Percentiles rank a stretch among this genome's conserved stretches.
Conservation (phyloP, 1,140 invertebrate genomes). For the Gonatopus flavifemur region DNA sequence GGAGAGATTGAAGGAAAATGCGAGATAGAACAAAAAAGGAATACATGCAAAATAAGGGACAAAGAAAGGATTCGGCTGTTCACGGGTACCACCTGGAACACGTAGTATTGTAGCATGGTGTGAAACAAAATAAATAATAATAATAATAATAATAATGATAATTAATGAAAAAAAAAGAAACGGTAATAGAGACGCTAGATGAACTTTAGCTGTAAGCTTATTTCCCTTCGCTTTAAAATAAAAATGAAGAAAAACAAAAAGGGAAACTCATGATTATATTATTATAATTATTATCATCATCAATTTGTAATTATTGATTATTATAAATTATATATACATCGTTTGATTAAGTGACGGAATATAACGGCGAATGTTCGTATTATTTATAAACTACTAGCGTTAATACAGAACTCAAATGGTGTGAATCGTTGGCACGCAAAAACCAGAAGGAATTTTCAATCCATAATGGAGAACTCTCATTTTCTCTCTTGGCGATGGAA, state of each 20-base stretch:
- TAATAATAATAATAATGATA: too few relatives aligned
- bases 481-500: slow-evolving; percentile 4
- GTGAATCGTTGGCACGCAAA: slow-evolving; percentile 43
- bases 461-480: not conserved
- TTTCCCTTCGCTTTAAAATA: slow-evolving; percentile 36
- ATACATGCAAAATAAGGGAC: too few relatives aligned
- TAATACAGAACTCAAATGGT: slow-evolving; percentile 58
- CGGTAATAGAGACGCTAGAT: slow-evolving; percentile 55
- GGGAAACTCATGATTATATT: too few relatives aligned
- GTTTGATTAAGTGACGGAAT: too few relatives aligned
- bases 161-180: too few relatives aligned
- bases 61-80: slow-evolving; percentile 26
- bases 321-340: slow-evolving; percentile 55
- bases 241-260: slow-evolving; percentile 20
- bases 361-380: slow-evolving; percentile 58
- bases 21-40: too few relatives aligned
- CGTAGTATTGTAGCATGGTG: slow-evolving; percentile 45
- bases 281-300: too few relatives aligned
- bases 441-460: too few relatives aligned
- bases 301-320: too few relatives aligned
- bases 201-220: slow-evolving; percentile 46
- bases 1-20: too few relatives aligned
- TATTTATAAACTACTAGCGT: slow-evolving; percentile 54
- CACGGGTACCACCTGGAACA: slow-evolving; percentile 35
- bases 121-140: too few relatives aligned